These are phyloP conservation scores for Drosophila cardini DNA, from an alignment of 1,140 invertebrate species.

Conservation along the genomic window DNA sequence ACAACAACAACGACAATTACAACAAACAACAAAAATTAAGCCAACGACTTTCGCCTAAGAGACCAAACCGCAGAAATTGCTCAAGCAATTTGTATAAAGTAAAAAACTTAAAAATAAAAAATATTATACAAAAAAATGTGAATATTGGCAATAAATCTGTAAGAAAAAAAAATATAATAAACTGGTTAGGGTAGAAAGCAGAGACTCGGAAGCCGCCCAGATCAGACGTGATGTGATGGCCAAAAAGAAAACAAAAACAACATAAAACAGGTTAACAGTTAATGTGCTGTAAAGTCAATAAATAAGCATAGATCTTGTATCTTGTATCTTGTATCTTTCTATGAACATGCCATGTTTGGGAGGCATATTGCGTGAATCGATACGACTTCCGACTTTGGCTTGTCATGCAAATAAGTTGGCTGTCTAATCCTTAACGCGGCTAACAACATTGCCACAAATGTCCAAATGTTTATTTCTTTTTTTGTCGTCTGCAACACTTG, in stretches of 20 bases:
- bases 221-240: conserved; percentile 8
- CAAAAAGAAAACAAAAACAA: conserved; percentile 41
- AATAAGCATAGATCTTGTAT: conserved; percentile 37
- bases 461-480: conserved; percentile 13
- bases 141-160: conserved; percentile 78
- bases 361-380: conserved; percentile 68
- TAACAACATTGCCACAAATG: conserved; percentile 40
- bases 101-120: conserved; percentile 33
- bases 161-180: conserved; percentile 32
- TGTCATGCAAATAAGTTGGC: conserved; percentile 71
- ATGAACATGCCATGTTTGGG: conserved; percentile 57
- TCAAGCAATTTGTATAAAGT: conserved; percentile 70
- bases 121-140: conserved; percentile 35
- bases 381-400: conserved; percentile 66
- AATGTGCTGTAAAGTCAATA: conserved; percentile 41
- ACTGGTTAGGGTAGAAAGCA: conserved; percentile 79
- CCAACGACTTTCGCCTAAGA: conserved; percentile 68
- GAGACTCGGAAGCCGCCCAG: conserved; percentile 65
- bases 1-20: conserved; percentile 25
- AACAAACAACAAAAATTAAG: conserved; percentile 48
- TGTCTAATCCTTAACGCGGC: conserved; percentile 48
- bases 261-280: conserved; percentile 65
- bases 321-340: not conserved
- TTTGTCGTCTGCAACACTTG: not conserved
- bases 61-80: conserved; percentile 48